Conservation (phyloP, 1,140 invertebrate genomes). For the Hypothenemus hampei region DNA sequence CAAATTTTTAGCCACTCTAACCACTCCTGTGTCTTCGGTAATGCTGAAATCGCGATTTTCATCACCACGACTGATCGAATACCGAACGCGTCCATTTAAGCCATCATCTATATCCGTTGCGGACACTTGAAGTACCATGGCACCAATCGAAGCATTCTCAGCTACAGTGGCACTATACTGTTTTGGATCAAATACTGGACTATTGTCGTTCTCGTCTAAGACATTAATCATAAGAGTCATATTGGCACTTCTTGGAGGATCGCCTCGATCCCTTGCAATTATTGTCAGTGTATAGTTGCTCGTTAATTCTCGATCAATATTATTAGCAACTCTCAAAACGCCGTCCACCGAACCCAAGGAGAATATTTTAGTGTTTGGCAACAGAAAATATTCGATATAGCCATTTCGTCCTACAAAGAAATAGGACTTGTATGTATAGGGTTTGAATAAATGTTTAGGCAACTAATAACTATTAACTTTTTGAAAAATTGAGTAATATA, state of each 20-base stretch:
- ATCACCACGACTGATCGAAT: constrained; percentile 84
- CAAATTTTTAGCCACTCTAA: constrained; percentile 83
- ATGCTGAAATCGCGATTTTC: constrained; percentile 86
- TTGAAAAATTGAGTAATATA: no score
- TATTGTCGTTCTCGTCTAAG: constrained; percentile 91
- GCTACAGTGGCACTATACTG: constrained; percentile 82
- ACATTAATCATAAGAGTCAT: constrained; percentile 69
- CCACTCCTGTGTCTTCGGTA: constrained; percentile 79
- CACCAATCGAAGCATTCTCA: constrained; percentile 91
- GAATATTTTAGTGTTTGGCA: constrained; percentile 64
- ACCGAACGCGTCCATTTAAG: constrained; percentile 80
- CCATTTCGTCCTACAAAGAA: constrained; percentile 61
- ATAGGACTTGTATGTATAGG: no score
- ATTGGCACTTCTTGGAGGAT: constrained; percentile 69
- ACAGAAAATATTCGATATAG: constrained; percentile 82
- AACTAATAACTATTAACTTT: no score
- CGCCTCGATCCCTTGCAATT: constrained; percentile 82
- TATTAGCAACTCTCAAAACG: constrained; percentile 71
- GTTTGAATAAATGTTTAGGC: no score
- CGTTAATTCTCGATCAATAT: constrained; percentile 77
- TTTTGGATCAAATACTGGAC: constrained; percentile 81
- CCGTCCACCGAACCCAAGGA: constrained; percentile 84
- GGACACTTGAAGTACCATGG: constrained; percentile 63
- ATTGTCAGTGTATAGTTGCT: constrained; percentile 77
- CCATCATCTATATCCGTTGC: constrained; percentile 90